phyloP scores from a whole-genome alignment of 2,888 invertebrate genomes.

The Quadroppia sp. region DNA sequence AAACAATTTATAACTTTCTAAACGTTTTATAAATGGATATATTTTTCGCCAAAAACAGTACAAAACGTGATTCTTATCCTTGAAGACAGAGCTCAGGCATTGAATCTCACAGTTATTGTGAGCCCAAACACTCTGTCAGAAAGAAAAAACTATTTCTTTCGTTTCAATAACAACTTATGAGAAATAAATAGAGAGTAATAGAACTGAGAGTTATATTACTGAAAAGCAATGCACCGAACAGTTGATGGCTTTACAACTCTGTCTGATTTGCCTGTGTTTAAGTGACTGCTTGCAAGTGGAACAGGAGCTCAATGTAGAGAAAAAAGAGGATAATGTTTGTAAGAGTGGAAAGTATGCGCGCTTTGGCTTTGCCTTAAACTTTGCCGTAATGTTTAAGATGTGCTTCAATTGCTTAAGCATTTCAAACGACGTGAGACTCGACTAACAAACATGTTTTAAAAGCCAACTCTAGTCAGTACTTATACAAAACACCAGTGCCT shows the following conservation, averaged over 20 bases:
- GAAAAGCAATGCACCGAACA: slow-evolving; percentile 25
- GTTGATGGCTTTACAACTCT: slow-evolving; percentile 23
- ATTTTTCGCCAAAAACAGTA: not conserved
- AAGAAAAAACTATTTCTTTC: slow-evolving; percentile 18
- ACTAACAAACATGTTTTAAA: slow-evolving; percentile 35
- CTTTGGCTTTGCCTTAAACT: slow-evolving; percentile 21
- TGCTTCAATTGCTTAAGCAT: slow-evolving; percentile 26
- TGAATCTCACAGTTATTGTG: slow-evolving; percentile 9
- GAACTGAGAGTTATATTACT: not conserved
- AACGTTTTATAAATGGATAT: not conserved
- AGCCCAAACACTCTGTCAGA: not conserved
- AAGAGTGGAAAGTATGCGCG: not conserved
- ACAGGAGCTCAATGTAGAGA: slow-evolving; percentile 20
- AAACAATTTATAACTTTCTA: slow-evolving; percentile 21
- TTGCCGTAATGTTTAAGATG: slow-evolving; percentile 23
- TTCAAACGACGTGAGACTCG: slow-evolving; percentile 15
- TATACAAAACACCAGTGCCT: too few relatives aligned
- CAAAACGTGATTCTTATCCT: slow-evolving; percentile 7
- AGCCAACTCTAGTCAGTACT: not conserved
- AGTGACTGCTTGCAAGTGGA: slow-evolving; percentile 34
- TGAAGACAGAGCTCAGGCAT: not conserved
- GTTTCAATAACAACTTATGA: slow-evolving; percentile 10
- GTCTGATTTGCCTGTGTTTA: slow-evolving; percentile 14
- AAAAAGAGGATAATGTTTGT: slow-evolving; percentile 34
- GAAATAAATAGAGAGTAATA: slow-evolving; percentile 20